A percentile compares a stretch with the other conserved stretches of the same genome.
Evolutionary conservation across 2,888 invertebrate genomes (phyloP).

Genomic region (Ichneumon xanthorius): DNA sequence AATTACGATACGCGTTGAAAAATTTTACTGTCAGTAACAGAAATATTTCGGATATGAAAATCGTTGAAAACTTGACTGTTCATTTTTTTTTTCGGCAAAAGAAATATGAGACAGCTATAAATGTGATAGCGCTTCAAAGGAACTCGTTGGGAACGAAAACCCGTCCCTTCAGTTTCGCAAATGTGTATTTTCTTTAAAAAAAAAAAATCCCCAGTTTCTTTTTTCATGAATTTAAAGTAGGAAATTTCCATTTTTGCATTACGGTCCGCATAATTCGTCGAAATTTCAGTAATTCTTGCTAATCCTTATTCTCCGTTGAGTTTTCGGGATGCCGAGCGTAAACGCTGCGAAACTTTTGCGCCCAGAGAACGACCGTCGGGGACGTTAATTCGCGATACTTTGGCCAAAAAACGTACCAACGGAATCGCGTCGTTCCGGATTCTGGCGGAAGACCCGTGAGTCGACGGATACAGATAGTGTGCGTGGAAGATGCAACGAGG

Average conservation of each 20-base stretch:
- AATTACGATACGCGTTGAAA: too few species aligned
- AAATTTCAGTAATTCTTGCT: neutral
- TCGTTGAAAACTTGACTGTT: too few species aligned
- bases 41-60: too few species aligned
- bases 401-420: constrained; percentile 25
- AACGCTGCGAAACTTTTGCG: constrained; percentile 24
- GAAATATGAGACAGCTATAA: too few species aligned
- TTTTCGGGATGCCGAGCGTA: neutral
- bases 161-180: neutral
- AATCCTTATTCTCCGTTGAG: neutral
- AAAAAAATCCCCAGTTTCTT: neutral
- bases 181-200: neutral
- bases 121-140: neutral
- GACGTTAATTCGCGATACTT: constrained; percentile 43
- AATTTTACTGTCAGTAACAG: too few species aligned
- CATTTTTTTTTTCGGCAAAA: too few species aligned
- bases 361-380: neutral
- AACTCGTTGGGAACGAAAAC: neutral
- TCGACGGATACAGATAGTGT: neutral
- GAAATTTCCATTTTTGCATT: neutral
- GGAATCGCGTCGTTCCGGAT: constrained; percentile 41
- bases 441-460: neutral
- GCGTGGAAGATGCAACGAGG: constrained; percentile 34
- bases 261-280: neutral
- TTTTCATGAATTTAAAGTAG: neutral